Percentiles rank a stretch among this genome's conserved stretches.
These are phyloP conservation scores for Adineta ricciae DNA, from an alignment of 2,888 invertebrate species.

Conservation along the genomic window DNA sequence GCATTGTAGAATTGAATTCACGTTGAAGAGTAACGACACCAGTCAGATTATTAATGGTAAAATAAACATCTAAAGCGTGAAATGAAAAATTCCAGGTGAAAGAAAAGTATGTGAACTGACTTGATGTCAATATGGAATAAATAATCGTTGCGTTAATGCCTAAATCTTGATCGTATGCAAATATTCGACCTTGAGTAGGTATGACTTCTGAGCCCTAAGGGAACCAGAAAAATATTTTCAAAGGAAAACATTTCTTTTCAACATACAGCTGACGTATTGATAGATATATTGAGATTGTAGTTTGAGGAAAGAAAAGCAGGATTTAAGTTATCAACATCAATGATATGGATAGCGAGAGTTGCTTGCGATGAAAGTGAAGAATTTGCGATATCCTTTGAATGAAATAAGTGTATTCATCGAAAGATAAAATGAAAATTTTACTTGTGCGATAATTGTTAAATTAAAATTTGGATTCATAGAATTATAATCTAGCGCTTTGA, in stretches of 20 bases:
- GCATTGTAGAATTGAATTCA: not conserved
- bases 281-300: not conserved
- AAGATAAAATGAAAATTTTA: not conserved
- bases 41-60: not conserved
- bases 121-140: not conserved
- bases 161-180: constrained; percentile 6
- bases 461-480: not conserved
- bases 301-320: not conserved
- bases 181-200: not conserved
- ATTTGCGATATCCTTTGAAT: not conserved
- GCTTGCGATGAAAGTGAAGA: not conserved
- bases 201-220: not conserved
- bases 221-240: not conserved
- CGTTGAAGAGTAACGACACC: not conserved
- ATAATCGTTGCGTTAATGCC: not conserved
- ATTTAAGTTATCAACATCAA: constrained; percentile 16
- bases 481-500: constrained; percentile 6
- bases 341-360: not conserved
- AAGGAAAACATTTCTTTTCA: not conserved
- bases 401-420: not conserved
- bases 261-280: not conserved
- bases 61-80: not conserved
- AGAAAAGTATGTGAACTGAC: not conserved
- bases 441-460: not conserved
- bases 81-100: not conserved